A percentile compares a stretch with the other conserved stretches of the same genome.
These are phyloP conservation scores for Petrocephalus zakoni DNA, from an alignment of 2,113 vertebrate genomes.

Conservation along the genomic window DNA sequence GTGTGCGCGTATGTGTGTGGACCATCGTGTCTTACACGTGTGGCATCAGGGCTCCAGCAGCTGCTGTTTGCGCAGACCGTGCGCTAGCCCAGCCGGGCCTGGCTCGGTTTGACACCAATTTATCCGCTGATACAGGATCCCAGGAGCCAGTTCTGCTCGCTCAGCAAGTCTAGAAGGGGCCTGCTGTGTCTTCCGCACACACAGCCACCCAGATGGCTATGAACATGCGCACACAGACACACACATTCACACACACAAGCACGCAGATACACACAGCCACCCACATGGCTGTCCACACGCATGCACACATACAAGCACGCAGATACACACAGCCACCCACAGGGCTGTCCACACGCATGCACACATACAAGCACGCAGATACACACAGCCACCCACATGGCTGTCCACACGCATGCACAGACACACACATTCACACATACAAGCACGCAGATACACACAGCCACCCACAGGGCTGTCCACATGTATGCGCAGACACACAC, in stretches of 20 bases:
- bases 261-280: not conserved
- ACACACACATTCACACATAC: not conserved
- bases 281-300: not conserved
- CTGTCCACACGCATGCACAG: not conserved
- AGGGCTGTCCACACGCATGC: too few species aligned
- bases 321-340: not conserved
- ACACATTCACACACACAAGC: too few species aligned
- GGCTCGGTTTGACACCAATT: slow-evolving; percentile 3
- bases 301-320: not conserved
- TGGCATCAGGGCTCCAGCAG: not conserved
- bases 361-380: too few species aligned
- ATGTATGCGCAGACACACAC: too few species aligned
- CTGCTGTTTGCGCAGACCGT: not conserved
- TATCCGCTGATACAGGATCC: slow-evolving; percentile 36
- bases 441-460: not conserved
- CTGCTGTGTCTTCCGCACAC: slow-evolving; percentile 4
- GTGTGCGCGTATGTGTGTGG: not conserved
- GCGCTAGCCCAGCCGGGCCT: not conserved
- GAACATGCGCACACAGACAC: too few species aligned
- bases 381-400: not conserved
- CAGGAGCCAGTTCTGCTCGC: slow-evolving; percentile 42
- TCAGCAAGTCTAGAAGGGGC: slow-evolving; percentile 25
- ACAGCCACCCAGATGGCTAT: not conserved
- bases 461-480: too few species aligned
- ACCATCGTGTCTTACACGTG: not conserved